Conservation (phyloP, 2,113 vertebrate species). For the Phaethornis superciliosus region DNA sequence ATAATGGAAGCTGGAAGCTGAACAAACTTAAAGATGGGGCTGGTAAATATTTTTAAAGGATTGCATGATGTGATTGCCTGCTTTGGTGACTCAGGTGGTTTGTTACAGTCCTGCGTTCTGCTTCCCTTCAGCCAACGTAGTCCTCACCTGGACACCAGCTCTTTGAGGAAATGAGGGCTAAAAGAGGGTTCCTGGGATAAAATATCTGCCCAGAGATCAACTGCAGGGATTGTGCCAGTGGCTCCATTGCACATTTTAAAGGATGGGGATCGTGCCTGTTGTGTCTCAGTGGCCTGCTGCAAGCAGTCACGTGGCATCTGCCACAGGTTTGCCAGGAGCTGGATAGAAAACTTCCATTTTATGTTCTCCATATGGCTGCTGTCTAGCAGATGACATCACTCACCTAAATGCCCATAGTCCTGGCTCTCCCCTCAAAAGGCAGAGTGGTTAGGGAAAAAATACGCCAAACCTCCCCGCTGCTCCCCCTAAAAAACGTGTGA, state of each 20-base stretch:
- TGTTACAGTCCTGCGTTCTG: neutral
- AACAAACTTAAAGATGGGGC: neutral
- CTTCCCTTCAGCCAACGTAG: neutral
- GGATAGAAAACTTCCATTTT: neutral
- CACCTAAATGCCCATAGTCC: neutral
- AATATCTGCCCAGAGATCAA: neutral
- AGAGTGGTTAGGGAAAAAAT: neutral
- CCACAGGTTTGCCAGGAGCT: neutral
- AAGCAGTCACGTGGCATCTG: neutral
- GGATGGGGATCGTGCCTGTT: neutral
- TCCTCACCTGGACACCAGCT: neutral
- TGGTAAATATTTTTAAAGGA: slow-evolving; percentile 10
- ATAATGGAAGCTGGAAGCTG: slow-evolving; percentile 42
- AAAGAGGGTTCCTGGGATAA: neutral
- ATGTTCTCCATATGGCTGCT: slow-evolving; percentile 19
- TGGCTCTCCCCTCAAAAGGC: neutral
- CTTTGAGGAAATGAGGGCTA: neutral
- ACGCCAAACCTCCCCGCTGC: neutral
- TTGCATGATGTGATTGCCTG: neutral
- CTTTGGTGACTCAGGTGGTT: neutral
- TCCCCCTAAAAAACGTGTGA: neutral
- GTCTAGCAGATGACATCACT: slow-evolving; percentile 41
- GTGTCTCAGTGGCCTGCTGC: neutral
- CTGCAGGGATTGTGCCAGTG: fast-evolving
- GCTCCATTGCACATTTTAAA: neutral